phyloP scores from a whole-genome alignment of 30 jellyfish, hydroid and myxozoan genomes.

The Aurelia sp. region DNA sequence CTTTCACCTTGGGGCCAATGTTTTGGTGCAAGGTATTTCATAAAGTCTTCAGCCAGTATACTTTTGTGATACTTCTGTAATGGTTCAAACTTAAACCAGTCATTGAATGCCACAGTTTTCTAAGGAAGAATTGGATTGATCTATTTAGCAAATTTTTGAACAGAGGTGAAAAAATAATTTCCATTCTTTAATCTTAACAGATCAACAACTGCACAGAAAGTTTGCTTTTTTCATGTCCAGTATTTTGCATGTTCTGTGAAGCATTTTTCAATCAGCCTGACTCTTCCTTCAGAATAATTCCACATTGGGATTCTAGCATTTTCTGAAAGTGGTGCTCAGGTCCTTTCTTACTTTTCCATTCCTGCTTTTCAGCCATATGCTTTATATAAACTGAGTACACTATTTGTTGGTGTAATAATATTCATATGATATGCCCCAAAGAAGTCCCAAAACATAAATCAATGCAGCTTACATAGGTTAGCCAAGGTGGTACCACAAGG shows the following conservation, averaged over 20 bases:
- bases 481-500: conserved; percentile 69
- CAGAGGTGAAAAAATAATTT: too few species aligned
- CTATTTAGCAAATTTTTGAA: neutral
- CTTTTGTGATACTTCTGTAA: conserved; percentile 34
- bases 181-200: too few species aligned
- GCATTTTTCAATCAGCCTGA: too few species aligned
- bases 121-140: neutral
- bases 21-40: conserved; percentile 45
- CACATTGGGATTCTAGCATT: too few species aligned
- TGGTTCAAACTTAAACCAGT: conserved; percentile 59
- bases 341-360: too few species aligned
- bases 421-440: neutral
- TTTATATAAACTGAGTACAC: too few species aligned
- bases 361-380: too few species aligned
- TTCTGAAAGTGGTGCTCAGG: too few species aligned
- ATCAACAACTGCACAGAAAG: too few species aligned
- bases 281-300: too few species aligned
- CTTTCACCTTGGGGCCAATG: conserved; percentile 55
- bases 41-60: conserved; percentile 50
- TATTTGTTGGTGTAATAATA: neutral
- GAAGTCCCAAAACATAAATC: neutral
- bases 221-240: too few species aligned
- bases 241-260: too few species aligned
- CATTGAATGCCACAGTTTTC: conserved; percentile 53
- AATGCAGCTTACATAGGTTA: conserved; percentile 47